Percentiles rank a stretch among this genome's conserved stretches.
Evolutionary conservation across 1,140 invertebrate species (phyloP).

Genomic region (Drosophila pseudoobscura): DNA sequence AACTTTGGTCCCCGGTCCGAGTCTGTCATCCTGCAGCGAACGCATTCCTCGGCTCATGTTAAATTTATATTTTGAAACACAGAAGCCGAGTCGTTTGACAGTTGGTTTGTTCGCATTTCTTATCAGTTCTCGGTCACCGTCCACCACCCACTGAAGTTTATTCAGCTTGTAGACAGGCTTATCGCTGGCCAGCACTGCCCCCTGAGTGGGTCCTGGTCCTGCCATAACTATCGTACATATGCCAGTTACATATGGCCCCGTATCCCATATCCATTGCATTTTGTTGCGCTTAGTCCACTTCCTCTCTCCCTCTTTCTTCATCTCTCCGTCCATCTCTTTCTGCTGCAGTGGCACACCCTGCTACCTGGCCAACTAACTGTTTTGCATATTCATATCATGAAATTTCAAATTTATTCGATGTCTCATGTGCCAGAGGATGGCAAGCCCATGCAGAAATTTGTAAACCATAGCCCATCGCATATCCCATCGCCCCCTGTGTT

Average conservation of each 20-base stretch:
- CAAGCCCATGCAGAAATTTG: slow-evolving; percentile 5
- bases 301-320: not conserved
- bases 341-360: slow-evolving; percentile 5
- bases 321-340: slow-evolving; percentile 7
- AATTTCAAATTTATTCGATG: slow-evolving; percentile 65
- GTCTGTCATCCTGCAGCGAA: no score
- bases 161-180: slow-evolving; percentile 2
- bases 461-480: not conserved
- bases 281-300: no score
- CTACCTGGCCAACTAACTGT: slow-evolving; percentile 28
- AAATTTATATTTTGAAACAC: not conserved
- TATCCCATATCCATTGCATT: not conserved
- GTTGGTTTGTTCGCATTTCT: not conserved
- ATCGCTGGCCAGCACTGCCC: no score
- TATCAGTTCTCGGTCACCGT: not conserved
- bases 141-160: not conserved
- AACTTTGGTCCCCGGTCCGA: no score
- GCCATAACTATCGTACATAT: slow-evolving; percentile 15
- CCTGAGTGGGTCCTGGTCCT: no score
- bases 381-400: slow-evolving; percentile 67
- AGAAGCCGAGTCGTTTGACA: slow-evolving; percentile 1
- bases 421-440: slow-evolving; percentile 19
- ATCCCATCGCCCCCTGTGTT: not conserved
- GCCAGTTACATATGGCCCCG: slow-evolving; percentile 24
- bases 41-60: no score